Evolutionary conservation across 2,113 vertebrate genomes (phyloP).

Genomic region (Lasiurus cinereus): DNA sequence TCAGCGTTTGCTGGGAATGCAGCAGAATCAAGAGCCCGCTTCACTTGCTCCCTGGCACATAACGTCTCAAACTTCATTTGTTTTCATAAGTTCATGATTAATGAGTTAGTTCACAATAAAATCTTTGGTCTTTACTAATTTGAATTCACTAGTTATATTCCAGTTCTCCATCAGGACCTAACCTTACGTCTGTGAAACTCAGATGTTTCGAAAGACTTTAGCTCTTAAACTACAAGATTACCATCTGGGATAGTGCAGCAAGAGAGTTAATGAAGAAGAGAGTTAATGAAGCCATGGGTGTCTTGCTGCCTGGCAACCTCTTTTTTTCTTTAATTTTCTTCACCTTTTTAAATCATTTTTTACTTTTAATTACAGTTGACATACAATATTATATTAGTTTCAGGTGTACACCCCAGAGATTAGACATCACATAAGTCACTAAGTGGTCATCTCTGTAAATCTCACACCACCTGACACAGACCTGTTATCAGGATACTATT

Average conservation of each 20-base stretch:
- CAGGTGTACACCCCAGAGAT: neutral
- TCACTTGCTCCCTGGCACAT: neutral
- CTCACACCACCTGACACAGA: neutral
- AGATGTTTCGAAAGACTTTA: neutral
- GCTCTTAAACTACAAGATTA: neutral
- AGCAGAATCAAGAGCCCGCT: neutral
- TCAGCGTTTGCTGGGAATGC: neutral
- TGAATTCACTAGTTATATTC: neutral
- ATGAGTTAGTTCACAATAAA: neutral
- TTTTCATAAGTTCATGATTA: neutral
- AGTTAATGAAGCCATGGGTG: neutral
- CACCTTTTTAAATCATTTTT: neutral
- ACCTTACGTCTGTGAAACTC: neutral
- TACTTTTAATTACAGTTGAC: neutral
- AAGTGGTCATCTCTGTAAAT: neutral
- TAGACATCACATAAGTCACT: neutral
- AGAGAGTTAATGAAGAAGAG: neutral
- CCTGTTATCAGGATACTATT: accelerated
- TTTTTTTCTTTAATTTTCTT: neutral
- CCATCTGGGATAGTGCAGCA: neutral
- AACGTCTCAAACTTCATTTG: too few species aligned
- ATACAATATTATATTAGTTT: neutral
- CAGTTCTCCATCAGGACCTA: neutral
- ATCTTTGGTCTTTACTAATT: neutral
- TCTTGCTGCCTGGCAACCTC: neutral